Percentiles rank a stretch among this genome's conserved stretches.
Evolutionary conservation across 35 echinoderm and acorn worm species (phyloP).

Genomic region (Ptychodera flava): DNA sequence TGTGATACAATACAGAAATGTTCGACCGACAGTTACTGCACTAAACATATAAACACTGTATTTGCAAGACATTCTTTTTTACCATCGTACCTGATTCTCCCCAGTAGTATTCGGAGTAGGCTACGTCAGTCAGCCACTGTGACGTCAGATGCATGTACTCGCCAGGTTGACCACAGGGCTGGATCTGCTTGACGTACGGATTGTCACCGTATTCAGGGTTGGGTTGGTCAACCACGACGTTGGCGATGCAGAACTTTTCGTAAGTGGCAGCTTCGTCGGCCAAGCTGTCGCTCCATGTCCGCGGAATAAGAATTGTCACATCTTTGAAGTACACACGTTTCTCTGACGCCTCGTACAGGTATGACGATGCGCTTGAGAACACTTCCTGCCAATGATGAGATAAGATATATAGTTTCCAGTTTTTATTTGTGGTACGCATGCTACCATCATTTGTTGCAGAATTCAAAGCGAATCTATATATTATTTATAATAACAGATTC

Average conservation of each 20-base stretch:
- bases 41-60: too few relatives aligned
- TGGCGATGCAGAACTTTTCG: not conserved
- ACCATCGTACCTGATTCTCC: constrained; percentile 58
- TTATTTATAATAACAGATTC: too few relatives aligned
- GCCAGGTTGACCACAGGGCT: constrained; percentile 62
- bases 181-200: constrained; percentile 65
- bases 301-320: constrained; percentile 52
- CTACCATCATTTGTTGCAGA: too few relatives aligned
- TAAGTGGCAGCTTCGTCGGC: not conserved
- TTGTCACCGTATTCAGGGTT: not conserved
- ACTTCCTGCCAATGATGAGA: constrained; percentile 32
- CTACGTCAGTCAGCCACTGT: constrained; percentile 35
- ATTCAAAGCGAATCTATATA: too few relatives aligned
- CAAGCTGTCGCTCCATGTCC: constrained; percentile 25
- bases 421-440: too few relatives aligned
- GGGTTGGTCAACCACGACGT: not conserved
- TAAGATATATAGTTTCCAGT: too few relatives aligned
- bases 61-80: too few relatives aligned
- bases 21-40: too few relatives aligned
- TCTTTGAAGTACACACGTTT: constrained; percentile 45
- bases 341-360: constrained; percentile 45
- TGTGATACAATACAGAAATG: too few relatives aligned
- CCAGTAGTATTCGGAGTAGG: constrained; percentile 31
- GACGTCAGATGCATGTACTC: constrained; percentile 64
- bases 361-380: constrained; percentile 48